Conservation (phyloP, 2,888 invertebrate genomes). For the Drosophila mercatorum region DNA sequence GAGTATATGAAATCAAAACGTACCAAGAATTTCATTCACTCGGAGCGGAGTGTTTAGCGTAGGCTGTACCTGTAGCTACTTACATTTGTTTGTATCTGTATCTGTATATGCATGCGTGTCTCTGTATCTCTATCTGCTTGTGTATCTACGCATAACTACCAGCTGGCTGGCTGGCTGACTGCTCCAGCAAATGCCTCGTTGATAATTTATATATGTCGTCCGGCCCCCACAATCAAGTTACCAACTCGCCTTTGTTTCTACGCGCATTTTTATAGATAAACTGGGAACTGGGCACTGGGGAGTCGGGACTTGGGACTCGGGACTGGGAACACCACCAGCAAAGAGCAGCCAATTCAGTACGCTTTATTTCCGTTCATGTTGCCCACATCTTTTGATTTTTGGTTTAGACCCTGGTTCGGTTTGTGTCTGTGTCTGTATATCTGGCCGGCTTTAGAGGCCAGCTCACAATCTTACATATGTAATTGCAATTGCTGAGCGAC, state of each 20-base stretch:
- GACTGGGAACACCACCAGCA: neutral
- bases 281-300: conserved; percentile 15
- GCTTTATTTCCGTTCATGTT: conserved; percentile 71
- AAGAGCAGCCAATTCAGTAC: conserved; percentile 19
- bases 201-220: conserved; percentile 78
- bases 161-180: conserved; percentile 2
- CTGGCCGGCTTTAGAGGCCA: conserved; percentile 25
- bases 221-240: conserved; percentile 78
- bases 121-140: conserved; percentile 18
- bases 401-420: conserved; percentile 23
- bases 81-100: conserved; percentile 39
- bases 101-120: conserved; percentile 5
- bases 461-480: conserved; percentile 66
- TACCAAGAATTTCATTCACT: conserved; percentile 55
- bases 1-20: neutral
- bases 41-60: conserved; percentile 24
- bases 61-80: conserved; percentile 44
- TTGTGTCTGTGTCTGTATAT: neutral
- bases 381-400: conserved; percentile 68
- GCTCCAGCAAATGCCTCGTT: conserved; percentile 49
- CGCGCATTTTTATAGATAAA: conserved; percentile 58
- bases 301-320: conserved; percentile 17
- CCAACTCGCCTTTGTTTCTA: conserved; percentile 69
- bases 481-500: conserved; percentile 69
- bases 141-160: conserved; percentile 45